Base-by-base conservation (phyloP, 2,797 vertebrate genomes). In the Cynodonichthys magdalenae region DNA sequence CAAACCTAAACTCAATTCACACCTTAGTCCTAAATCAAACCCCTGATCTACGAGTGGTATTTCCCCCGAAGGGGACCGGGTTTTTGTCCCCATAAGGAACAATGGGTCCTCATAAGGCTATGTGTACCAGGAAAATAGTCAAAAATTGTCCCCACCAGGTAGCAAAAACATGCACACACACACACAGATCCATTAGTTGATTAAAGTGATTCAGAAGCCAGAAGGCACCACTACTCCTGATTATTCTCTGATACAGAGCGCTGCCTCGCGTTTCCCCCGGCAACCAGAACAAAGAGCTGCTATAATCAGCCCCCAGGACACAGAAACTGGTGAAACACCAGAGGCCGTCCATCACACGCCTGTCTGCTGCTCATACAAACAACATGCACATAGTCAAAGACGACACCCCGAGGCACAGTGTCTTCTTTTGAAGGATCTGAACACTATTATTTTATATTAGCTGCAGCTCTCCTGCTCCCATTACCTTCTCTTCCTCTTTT, bases 181-280 rank as follows among this genome's bases (percentile, higher is more conserved):
- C 56, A 36, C 47, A 53, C 67, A 42, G 61, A 81, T 75, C 87
- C 89, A 92, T 93, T 92, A 91, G 89, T 83, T 92, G 86, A 93
- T 93, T 90, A 86, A 66, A 81, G 53, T 74, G 77, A 68, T 67
- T 63, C 48, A 44, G 17, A 17, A 46, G 85, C 86, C 86, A 90
- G 83, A 83, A 89, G 86, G 79, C 86, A 81, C 75, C 88, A 91
- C 91, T 93, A 86, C 80, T 75, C 83, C 85, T 92, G 89, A 94
- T 94, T 92, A 90, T 85, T 67, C 70, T 84, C 66, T 81, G 82
- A 82, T 81, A 76, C 72, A 79, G 81, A 88, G 74, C 58, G 3
- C 66, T 60, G 67, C 60, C 54, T 73, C 42, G 34, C 49, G 77
- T 87, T 80, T 79, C 87, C 83, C 80, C 36, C 3, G 45, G 85